phyloP scores from a whole-genome alignment of 2,113 vertebrate species.

The Raja brachyura region DNA sequence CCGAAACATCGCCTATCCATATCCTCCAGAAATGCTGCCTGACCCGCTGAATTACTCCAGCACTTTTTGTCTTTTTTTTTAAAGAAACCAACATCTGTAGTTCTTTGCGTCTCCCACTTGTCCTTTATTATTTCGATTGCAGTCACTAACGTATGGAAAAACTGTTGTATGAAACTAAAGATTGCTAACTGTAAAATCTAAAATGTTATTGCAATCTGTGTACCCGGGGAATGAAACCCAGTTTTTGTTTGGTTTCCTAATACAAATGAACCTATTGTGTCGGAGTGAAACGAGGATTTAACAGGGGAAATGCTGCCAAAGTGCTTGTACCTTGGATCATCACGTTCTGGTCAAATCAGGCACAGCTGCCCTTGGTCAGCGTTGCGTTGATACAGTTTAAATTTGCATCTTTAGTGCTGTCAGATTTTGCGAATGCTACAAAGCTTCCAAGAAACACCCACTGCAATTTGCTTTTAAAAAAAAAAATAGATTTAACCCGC shows the following conservation, averaged over 20 bases:
- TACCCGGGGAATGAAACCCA: background rate
- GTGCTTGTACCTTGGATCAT: background rate
- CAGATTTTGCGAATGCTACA: background rate
- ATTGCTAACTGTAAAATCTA: background rate
- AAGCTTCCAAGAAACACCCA: slow-evolving; percentile 26
- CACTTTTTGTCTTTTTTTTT: no score
- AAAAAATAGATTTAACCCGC: background rate
- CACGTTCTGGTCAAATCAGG: background rate
- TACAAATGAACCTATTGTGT: background rate
- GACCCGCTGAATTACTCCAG: no score
- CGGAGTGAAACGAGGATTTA: background rate
- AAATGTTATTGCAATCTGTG: background rate
- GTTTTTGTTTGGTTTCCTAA: background rate
- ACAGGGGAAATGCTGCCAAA: background rate
- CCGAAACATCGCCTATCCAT: no score
- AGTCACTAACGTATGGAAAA: background rate
- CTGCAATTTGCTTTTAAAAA: background rate
- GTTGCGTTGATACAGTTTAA: background rate
- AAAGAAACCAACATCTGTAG: no score
- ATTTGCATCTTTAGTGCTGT: background rate
- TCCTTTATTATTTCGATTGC: background rate
- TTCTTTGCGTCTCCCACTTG: no score
- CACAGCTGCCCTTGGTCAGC: slow-evolving; percentile 17
- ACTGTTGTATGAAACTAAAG: background rate
- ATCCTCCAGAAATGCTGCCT: no score